Evolutionary conservation across 2,797 vertebrate species (phyloP).

Genomic region (Enteromius unitaeniatus): DNA sequence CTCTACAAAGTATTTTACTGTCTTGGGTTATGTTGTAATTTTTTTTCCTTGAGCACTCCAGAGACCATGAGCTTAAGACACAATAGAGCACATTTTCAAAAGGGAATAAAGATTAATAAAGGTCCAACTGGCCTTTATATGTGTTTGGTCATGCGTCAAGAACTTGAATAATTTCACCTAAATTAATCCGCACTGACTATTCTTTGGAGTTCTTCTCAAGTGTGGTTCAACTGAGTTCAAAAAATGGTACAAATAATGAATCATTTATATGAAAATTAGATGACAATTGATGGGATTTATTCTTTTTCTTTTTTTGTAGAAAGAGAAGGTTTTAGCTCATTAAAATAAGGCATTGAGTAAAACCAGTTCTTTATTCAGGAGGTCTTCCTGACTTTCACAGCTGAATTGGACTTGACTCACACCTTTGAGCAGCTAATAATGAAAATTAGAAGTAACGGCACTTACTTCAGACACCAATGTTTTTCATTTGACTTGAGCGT

Average conservation of each 20-base stretch:
- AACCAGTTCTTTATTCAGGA: slow-evolving; percentile 18
- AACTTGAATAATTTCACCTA: slow-evolving; percentile 64
- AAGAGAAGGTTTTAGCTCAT: background rate
- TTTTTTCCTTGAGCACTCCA: slow-evolving; percentile 63
- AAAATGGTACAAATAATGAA: background rate
- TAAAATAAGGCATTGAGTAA: background rate
- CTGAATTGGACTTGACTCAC: slow-evolving; percentile 60
- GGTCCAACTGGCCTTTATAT: slow-evolving; percentile 71
- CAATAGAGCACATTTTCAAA: slow-evolving; percentile 73
- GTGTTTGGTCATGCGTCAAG: slow-evolving; percentile 73
- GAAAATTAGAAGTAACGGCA: slow-evolving; percentile 72
- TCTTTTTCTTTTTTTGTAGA: background rate
- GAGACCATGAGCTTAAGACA: slow-evolving; percentile 67
- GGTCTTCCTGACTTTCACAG: background rate
- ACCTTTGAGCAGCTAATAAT: slow-evolving; percentile 67
- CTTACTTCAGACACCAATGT: slow-evolving; percentile 78
- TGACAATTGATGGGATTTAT: background rate
- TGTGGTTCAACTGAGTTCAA: background rate
- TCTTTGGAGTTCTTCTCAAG: slow-evolving; percentile 65
- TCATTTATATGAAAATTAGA: background rate
- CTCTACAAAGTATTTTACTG: background rate
- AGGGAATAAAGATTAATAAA: slow-evolving; percentile 69
- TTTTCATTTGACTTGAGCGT: slow-evolving; percentile 77
- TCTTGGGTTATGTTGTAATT: slow-evolving; percentile 40
- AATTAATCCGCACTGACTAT: slow-evolving; percentile 65